A percentile compares a stretch with the other conserved stretches of the same genome.
These are phyloP conservation scores for Drosophila nigricruria DNA, from an alignment of 2,888 invertebrate species.

Conservation along the genomic window DNA sequence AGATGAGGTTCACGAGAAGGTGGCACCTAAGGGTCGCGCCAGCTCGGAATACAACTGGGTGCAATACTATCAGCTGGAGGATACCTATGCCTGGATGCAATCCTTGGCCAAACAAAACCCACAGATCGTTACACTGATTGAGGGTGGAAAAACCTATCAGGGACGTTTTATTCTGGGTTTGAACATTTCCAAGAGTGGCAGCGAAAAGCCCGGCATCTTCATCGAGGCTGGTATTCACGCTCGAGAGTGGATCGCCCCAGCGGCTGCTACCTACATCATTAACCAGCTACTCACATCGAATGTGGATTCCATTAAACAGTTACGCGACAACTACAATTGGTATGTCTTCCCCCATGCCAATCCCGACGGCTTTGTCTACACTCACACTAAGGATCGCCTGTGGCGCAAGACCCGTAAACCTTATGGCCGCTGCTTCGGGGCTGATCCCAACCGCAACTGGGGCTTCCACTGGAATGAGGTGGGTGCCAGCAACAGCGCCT, in stretches of 20 bases:
- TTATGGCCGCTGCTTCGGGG: conserved; percentile 86
- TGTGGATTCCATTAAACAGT: conserved; percentile 85
- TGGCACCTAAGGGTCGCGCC: conserved; percentile 56
- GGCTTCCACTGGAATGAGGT: conserved; percentile 88
- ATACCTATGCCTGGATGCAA: conserved; percentile 87
- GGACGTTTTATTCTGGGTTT: conserved; percentile 88
- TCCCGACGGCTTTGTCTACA: conserved; percentile 91
- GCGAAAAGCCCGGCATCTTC: conserved; percentile 87
- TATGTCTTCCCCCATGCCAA: conserved; percentile 91
- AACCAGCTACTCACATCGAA: conserved; percentile 88
- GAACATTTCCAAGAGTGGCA: conserved; percentile 86
- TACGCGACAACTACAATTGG: conserved; percentile 89
- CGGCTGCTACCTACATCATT: conserved; percentile 88
- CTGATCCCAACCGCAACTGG: conserved; percentile 89
- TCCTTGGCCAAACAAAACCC: conserved; percentile 85
- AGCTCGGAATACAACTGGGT: conserved; percentile 75
- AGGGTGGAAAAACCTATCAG: conserved; percentile 87
- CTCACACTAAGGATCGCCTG: conserved; percentile 88
- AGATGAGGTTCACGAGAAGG: conserved; percentile 66
- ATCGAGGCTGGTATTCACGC: conserved; percentile 89
- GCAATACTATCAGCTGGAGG: conserved; percentile 78
- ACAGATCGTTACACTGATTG: conserved; percentile 86
- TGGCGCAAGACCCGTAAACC: conserved; percentile 89
- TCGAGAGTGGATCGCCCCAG: conserved; percentile 91
- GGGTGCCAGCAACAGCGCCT: conserved; percentile 86